Base-by-base conservation (phyloP, 2,888 invertebrate species). In the Phortica okadai region DNA sequence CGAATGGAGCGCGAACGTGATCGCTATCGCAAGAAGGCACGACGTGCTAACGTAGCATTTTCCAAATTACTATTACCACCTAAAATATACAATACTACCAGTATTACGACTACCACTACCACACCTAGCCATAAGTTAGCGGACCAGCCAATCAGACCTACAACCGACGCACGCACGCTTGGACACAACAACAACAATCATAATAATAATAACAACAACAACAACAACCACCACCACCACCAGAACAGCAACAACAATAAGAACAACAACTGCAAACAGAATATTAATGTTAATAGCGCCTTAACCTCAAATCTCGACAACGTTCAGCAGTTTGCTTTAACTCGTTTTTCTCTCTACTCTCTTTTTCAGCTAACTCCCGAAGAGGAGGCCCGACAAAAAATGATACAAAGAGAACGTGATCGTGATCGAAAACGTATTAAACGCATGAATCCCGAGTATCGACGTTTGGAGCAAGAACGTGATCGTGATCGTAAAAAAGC, bases 401-500 rank as follows among this genome's bases (percentile, higher is more conserved):
- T 89, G 83, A 84, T 90, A 78, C 90, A 90, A 79, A 88, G 90
- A 7, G 91, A 90, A 83, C 82, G 89, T 33, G 90, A 90, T 80
- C 90, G 90, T 5, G 91, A 90, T 70, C 79, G 90, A 3, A 90
- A 90, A 78, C 90, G 90, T n/a, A 83, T 90, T 56, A 90, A 90
- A 79, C 88, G 90, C 45, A 83, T 89, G 82, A 90, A 90, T 79
- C 90, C 91, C 45, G 90, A 90, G 44, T 90, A 91, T 70, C 81
- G 90, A 0, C 82, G 88, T 1, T 81, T 90, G 81, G 90, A 90
- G 66, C 90, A 90, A 78, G 91, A 90, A 75, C 88, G 90, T 0
- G 90, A 90, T 84, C 89, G 90, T 73, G 90, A 90, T 75, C 82
- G 90, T 2, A 90, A 90, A 77, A 90, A 90, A 79, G 87, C 90